phyloP scores from a whole-genome alignment of 92 coral and sea anemone genomes.

The Ricordea florida region DNA sequence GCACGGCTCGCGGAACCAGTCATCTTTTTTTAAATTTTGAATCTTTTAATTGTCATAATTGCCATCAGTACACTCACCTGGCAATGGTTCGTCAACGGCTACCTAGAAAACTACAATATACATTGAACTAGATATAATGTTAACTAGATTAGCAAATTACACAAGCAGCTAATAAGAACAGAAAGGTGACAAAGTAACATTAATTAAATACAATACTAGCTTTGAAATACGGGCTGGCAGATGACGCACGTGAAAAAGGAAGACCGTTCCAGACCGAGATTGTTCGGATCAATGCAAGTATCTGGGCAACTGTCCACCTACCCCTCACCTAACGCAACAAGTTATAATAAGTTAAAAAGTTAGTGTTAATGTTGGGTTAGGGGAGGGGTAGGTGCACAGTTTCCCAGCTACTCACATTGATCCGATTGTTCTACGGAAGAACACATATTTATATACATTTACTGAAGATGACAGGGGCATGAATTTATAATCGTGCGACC shows the following conservation, averaged over 20 bases:
- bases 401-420: too few species aligned
- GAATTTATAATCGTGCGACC: background rate
- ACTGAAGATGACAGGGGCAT: background rate
- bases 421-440: background rate
- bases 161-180: background rate
- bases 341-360: too few species aligned
- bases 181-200: background rate
- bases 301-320: too few species aligned
- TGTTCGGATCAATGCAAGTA: too few species aligned
- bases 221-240: background rate
- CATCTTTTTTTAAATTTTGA: too few species aligned
- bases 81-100: background rate
- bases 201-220: background rate
- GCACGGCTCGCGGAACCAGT: too few species aligned
- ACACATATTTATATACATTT: background rate
- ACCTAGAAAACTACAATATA: background rate
- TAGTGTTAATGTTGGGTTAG: too few species aligned
- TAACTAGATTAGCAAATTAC: background rate
- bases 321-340: too few species aligned
- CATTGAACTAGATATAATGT: background rate
- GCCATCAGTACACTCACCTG: background rate
- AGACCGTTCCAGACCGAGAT: background rate
- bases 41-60: too few species aligned
- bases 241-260: background rate
- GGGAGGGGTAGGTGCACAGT: too few species aligned